Base-by-base conservation (phyloP, 2,888 invertebrate species). In the Timandra comae region DNA sequence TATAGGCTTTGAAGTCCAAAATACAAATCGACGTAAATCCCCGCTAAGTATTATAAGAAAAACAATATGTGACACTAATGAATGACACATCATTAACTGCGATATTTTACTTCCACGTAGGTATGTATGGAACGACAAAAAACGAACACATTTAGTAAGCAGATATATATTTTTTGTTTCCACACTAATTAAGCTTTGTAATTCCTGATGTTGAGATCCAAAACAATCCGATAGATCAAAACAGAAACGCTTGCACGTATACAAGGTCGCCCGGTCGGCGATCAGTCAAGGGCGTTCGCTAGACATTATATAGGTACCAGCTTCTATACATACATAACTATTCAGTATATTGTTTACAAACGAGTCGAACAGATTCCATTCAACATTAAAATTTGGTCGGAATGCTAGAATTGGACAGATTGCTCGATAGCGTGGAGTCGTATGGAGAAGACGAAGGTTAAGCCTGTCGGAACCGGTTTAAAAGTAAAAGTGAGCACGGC, bases 211-310 rank as follows among this genome's bases (percentile, higher is more conserved):
- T 16, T 16, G 16, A 23, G 23, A 23, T 53, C 56, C 56, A 67
- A 69, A 69, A 74, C 65, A 67, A 70, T 68, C 63, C 52, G 59
- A 73, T 70, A 71, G 63, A 73, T 70, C 60, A 63, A 74, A 76
- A 76, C 76, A 74, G 67, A 71, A 71, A 68, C 72, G 70, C 76
- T 78, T 73, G 77, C 71, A 66, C 63, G 56, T 52, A 50, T 52
- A 64, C 82, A 81, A 84, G 84, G 84, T 75, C 82, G 72, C 50
- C 79, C 79, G 79, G 84, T 79, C 80, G 73, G 51, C 70, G 70
- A 58, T 56, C 68, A 81, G 82, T 84, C 84, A 82, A 82, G 84
- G 84, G 78, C 84, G 70, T 71, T 72, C 73, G 61, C 76, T 76
- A 79, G 71, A 78, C 76, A 58, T 57, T 48, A 56, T n/a, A n/a